Evolutionary conservation across 2,113 vertebrate genomes (phyloP).

Genomic region (Rhadina sibilatrix): DNA sequence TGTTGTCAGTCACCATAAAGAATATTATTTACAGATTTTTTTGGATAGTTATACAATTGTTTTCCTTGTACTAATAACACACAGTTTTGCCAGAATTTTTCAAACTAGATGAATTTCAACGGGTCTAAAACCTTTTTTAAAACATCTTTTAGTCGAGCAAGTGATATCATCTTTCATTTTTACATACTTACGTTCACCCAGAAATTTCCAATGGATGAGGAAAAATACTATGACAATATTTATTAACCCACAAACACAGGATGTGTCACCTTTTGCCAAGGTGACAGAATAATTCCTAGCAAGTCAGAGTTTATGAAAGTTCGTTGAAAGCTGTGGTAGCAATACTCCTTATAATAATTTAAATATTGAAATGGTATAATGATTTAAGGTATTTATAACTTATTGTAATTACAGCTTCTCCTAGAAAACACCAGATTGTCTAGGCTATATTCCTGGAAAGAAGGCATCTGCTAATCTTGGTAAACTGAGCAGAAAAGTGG

Average conservation of each 20-base stretch:
- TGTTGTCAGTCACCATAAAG: background rate
- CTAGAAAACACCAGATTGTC: conserved; percentile 40
- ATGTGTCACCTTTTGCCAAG: background rate
- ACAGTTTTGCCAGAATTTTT: background rate
- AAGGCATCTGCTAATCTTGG: conserved; percentile 34
- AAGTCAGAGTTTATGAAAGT: background rate
- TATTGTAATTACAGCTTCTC: conserved; percentile 13
- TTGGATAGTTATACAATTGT: background rate
- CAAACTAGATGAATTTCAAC: background rate
- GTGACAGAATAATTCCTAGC: background rate
- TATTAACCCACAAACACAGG: background rate
- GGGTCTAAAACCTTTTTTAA: background rate
- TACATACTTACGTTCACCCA: background rate
- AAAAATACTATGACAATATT: background rate
- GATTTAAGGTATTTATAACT: conserved; percentile 4
- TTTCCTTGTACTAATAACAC: background rate
- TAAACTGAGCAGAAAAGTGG: conserved; percentile 33
- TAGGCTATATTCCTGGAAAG: conserved; percentile 40
- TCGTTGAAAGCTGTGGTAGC: background rate
- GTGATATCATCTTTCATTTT: background rate
- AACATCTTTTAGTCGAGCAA: background rate
- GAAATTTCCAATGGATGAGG: background rate
- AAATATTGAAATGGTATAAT: background rate
- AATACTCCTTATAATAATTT: background rate
- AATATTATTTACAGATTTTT: background rate